Conservation (phyloP, 1,140 invertebrate species). For the Apis cerana region DNA sequence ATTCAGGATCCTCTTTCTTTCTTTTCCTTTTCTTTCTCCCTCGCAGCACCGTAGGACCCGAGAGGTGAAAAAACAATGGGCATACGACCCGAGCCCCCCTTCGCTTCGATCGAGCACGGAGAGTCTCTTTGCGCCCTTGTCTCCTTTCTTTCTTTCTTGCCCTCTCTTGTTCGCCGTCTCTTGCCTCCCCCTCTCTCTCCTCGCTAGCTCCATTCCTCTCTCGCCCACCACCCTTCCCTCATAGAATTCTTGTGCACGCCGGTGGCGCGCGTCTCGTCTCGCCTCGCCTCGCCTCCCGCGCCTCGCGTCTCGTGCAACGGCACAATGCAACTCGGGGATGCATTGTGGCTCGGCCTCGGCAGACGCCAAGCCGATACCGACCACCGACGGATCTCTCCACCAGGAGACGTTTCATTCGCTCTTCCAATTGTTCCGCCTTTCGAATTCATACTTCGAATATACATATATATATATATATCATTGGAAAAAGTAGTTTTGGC, state of each 20-base stretch:
- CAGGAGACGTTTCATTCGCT: too few species aligned
- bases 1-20: conserved; percentile 43
- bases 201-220: conserved; percentile 27
- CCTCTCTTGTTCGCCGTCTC: conserved; percentile 44
- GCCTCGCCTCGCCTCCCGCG: conserved; percentile 70
- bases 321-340: conserved; percentile 64
- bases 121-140: conserved; percentile 50
- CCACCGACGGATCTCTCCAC: not conserved
- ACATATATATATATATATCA: too few species aligned
- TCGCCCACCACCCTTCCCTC: conserved; percentile 44
- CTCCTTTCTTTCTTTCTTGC: conserved; percentile 40
- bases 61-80: conserved; percentile 70
- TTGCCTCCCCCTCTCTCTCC: conserved; percentile 29
- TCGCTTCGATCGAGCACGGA: conserved; percentile 59
- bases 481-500: too few species aligned
- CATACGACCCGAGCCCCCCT: conserved; percentile 53
- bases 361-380: conserved; percentile 55
- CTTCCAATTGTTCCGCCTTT: too few species aligned
- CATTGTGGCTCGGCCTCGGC: conserved; percentile 65
- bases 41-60: conserved; percentile 36
- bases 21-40: not conserved
- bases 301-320: conserved; percentile 49
- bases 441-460: too few species aligned
- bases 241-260: conserved; percentile 66
- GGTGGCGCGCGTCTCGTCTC: conserved; percentile 64